phyloP scores from a whole-genome alignment of 2,113 vertebrate species.

The Haemorhous mexicanus region DNA sequence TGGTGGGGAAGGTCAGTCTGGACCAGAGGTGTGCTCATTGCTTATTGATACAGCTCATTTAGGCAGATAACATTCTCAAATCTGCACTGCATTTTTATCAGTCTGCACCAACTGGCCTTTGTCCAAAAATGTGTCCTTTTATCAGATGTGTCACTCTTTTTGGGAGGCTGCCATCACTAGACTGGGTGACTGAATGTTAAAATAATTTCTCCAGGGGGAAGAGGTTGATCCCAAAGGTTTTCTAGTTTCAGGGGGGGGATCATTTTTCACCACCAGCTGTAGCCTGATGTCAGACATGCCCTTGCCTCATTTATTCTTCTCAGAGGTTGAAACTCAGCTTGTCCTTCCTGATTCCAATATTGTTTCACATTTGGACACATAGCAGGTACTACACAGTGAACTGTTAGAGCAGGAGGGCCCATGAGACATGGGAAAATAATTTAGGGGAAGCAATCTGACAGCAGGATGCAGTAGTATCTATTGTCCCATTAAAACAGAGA shows the following conservation, averaged over 20 bases:
- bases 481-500: slow-evolving; percentile 21
- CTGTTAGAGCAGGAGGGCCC: background rate
- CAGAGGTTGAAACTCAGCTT: slow-evolving; percentile 8
- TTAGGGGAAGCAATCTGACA: slow-evolving; percentile 42
- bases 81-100: background rate
- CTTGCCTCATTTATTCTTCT: slow-evolving; percentile 26
- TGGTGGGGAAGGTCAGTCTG: background rate
- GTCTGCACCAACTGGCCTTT: background rate
- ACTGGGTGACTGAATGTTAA: slow-evolving; percentile 5
- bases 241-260: background rate
- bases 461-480: slow-evolving; percentile 25
- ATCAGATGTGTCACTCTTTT: background rate
- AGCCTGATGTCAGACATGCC: slow-evolving; percentile 34
- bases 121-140: background rate
- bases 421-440: slow-evolving; percentile 5
- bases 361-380: background rate
- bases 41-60: background rate
- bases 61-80: background rate
- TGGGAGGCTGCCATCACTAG: slow-evolving; percentile 13
- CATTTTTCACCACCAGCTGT: slow-evolving; percentile 35
- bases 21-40: background rate
- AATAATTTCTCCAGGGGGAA: slow-evolving; percentile 39
- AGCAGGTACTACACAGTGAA: background rate
- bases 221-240: slow-evolving; percentile 27
- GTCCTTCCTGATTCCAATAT: slow-evolving; percentile 23